Base-by-base conservation (phyloP, 2,797 vertebrate genomes). In the Mallotus villosus region DNA sequence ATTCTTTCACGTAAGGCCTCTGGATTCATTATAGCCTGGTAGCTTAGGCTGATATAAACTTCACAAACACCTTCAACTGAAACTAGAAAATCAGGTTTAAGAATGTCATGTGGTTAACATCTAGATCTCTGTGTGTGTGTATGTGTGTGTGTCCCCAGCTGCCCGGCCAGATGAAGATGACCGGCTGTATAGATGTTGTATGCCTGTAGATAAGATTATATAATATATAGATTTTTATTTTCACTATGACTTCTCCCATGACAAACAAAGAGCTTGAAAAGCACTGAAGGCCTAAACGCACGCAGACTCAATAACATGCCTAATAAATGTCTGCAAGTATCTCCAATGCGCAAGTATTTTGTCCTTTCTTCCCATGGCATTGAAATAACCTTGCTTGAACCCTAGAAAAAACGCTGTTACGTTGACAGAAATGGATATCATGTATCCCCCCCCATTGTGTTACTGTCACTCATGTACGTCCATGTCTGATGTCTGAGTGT, bases 271-370 rank as follows among this genome's bases (percentile, higher is more conserved):
- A 34, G 19, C 27, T 55, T 34, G 51, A 58, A 32, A n/a, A 19
- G 22, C 66, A 66, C 19, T 27, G 16, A 51, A 67, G 5, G 12
- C 25, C 27, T 58, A 58, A 1, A 58, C 12, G n/a, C 51, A 55
- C 16, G 17, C 51, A 17, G 51, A 17, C 51, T 55, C 51, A 51
- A 19, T 53, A 53, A 55, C 51, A 4, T 55, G 51, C 51, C 51
- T 7, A 53, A n/a, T 53, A 63, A 46, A 46, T 34, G 71, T 77
- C 64, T 78, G 70, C 62, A 62, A 72, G 61, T 78, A 68, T 60
- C 61, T 75, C 19, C 14, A 8, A 25, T 60, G 22, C 25, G 58
- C 22, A 24, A 9, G 7, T 59, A 24, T 22, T 7, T 25, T 21
- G 9, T 60, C 58, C 4, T 22, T 11, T 25, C 58, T 41, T 12